phyloP scores from a whole-genome alignment of 1,140 invertebrate genomes.

The Zaprionus kolodkinae region DNA sequence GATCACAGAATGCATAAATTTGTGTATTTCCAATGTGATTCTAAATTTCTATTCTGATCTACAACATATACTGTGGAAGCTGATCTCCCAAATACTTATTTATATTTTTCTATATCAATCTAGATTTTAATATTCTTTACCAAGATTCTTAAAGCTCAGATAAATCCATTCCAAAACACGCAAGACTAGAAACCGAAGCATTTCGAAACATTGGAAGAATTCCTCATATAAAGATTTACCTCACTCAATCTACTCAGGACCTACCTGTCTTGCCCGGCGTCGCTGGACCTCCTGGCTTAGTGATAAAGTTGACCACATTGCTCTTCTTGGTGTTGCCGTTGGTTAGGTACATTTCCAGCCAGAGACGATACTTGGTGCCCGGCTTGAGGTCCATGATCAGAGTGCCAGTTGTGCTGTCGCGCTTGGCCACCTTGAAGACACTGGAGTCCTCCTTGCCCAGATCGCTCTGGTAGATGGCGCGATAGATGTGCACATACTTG shows the following conservation, averaged over 20 bases:
- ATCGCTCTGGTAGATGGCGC: slow-evolving; percentile 92
- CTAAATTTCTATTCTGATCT: neutral
- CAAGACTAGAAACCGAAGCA: slow-evolving; percentile 62
- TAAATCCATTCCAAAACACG: slow-evolving; percentile 66
- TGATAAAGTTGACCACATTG: slow-evolving; percentile 94
- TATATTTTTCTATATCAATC: no score
- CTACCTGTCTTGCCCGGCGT: slow-evolving; percentile 74
- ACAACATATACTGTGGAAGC: no score
- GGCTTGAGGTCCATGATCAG: slow-evolving; percentile 90
- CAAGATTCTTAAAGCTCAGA: slow-evolving; percentile 67
- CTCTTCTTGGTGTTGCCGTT: slow-evolving; percentile 95
- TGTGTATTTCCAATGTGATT: neutral
- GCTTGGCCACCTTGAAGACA: slow-evolving; percentile 92
- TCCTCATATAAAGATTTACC: neutral
- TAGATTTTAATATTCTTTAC: slow-evolving; percentile 44
- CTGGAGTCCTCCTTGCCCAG: slow-evolving; percentile 90
- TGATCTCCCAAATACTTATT: no score
- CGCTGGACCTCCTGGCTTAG: slow-evolving; percentile 89
- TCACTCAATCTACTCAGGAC: neutral
- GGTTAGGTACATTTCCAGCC: slow-evolving; percentile 94
- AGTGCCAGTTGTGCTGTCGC: slow-evolving; percentile 90
- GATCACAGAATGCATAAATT: neutral
- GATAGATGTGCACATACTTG: slow-evolving; percentile 95
- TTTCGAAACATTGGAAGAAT: slow-evolving; percentile 4
- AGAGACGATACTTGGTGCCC: slow-evolving; percentile 92